Evolutionary conservation across 30 jellyfish, hydroid and myxozoan genomes (phyloP).

Genomic region (Cassiopea xamachana): DNA sequence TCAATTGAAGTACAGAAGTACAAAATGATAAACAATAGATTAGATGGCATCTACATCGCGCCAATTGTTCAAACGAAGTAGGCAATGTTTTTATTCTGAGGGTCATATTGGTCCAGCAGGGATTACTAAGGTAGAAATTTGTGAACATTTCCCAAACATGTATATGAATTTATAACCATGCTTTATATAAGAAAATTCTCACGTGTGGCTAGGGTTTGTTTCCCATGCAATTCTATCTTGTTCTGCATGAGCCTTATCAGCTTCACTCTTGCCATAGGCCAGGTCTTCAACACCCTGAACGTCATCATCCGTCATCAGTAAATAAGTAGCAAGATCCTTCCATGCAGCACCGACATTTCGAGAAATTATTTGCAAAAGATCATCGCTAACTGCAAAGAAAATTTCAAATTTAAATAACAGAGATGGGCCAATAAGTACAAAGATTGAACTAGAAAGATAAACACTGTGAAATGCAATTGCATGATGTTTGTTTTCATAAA

Average conservation of each 20-base stretch:
- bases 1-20: no score
- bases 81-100: no score
- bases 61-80: no score
- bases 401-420: not conserved
- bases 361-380: constrained; percentile 74
- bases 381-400: constrained; percentile 77
- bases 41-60: no score
- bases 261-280: constrained; percentile 52
- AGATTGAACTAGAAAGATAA: no score
- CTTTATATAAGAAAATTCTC: not conserved
- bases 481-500: no score
- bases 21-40: no score
- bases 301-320: constrained; percentile 81
- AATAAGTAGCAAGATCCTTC: constrained; percentile 73
- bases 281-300: constrained; percentile 85
- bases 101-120: no score
- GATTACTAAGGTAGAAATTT: no score
- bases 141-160: no score
- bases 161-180: no score
- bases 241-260: not conserved
- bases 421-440: not conserved
- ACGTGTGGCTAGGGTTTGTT: not conserved
- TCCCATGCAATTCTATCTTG: not conserved
- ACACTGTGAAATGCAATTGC: no score
- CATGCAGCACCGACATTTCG: constrained; percentile 71